Evolutionary conservation across 2,113 vertebrate genomes (phyloP), one percentile per base, ranked within the genome.

Genomic region (Pagrus major): DNA sequence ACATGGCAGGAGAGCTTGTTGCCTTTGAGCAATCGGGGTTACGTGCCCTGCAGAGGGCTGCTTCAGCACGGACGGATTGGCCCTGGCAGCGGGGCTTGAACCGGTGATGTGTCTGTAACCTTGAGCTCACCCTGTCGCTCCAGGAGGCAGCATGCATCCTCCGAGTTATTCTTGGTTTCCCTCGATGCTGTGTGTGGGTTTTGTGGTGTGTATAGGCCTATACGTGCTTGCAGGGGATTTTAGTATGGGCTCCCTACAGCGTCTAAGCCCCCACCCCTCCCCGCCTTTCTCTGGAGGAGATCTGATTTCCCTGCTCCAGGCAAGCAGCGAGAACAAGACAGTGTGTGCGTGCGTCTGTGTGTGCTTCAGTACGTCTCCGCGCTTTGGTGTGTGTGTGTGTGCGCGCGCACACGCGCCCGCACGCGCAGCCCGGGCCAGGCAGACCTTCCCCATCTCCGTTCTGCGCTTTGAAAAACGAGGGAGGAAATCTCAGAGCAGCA

Each of bases 401-500:
- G 44, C 14, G 44, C 5, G 56, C 65, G 33, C 25, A 63, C 12
- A 3, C 27, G 5, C 44, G 12, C 20, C 2, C 37, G 59, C 78
- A 77, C 71, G 23, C 83, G 59, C 88, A 80, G 49, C 85, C 85
- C 70, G 65, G 89, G 90, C 90, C 88, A 85, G 87, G 91, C 93
- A 94, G 91, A 93, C 93, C 91, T 94, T 93, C 92, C 92, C 89
- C 91, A 92, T 94, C 92, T 93, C 91, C 81, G 87, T 63, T 91
- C 92, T 83, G 85, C 85, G 78, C 93, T 94, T 92, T 93, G 91
- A 94, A 93, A 93, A 93, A 93, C 89, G 91, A 94, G 90, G 89
- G 91, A 92, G 89, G 92, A 92, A 93, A 92, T 93, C 92, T 93
- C 92, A 90, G 91, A 93, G 92, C 91, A 91, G 92, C 92, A 93